A percentile compares a stretch with the other conserved stretches of the same genome.
Conservation (phyloP, 2,888 invertebrate genomes). For the Lithodes maja region DNA sequence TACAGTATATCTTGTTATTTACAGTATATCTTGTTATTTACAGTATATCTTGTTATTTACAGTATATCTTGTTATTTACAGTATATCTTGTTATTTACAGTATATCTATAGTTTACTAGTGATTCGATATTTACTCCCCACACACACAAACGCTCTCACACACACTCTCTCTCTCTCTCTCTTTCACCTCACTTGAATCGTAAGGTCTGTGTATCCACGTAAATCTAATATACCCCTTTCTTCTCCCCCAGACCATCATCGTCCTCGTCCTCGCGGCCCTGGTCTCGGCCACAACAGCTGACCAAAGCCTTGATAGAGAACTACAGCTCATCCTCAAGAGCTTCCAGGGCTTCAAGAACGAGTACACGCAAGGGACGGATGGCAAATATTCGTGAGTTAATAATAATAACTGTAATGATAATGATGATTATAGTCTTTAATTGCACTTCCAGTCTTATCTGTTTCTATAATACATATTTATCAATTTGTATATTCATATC, state of each 20-base stretch:
- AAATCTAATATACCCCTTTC: not conserved
- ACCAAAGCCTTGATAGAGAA: conserved; percentile 12
- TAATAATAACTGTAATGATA: not conserved
- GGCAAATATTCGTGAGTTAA: conserved; percentile 49
- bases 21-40: too few species aligned
- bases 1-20: too few species aligned
- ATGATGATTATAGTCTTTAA: too few species aligned
- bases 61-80: too few species aligned
- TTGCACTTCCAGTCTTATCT: too few species aligned
- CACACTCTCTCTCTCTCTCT: not conserved
- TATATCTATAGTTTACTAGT: too few species aligned
- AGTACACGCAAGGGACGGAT: conserved; percentile 28
- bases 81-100: too few species aligned
- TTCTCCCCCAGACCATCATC: not conserved
- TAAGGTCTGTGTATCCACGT: not conserved
- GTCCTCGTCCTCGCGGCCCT: conserved; percentile 6
- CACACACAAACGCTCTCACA: not conserved
- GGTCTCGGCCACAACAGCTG: conserved; percentile 4
- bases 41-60: too few species aligned
- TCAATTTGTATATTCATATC: too few species aligned
- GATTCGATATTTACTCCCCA: not conserved
- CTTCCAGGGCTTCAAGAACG: conserved; percentile 54
- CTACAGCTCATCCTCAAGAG: conserved; percentile 13
- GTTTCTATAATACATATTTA: too few species aligned
- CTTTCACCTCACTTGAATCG: not conserved